A percentile compares a stretch with the other conserved stretches of the same genome.
Conservation (phyloP, 1,140 invertebrate species). For the Metaphire vulgaris region DNA sequence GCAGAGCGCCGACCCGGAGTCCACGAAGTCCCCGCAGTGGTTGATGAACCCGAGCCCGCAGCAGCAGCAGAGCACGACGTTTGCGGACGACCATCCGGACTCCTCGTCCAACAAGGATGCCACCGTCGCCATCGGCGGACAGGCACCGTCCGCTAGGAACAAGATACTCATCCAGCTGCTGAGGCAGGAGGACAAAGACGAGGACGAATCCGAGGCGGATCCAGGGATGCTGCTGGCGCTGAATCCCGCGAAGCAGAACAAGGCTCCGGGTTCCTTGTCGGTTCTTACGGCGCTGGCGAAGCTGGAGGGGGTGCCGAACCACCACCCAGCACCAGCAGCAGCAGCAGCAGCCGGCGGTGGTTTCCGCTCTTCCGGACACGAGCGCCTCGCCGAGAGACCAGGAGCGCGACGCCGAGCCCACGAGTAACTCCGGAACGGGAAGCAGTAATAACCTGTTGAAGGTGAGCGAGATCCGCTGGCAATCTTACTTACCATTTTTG, state of each 20-base stretch:
- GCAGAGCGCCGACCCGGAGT: slow-evolving; percentile 46
- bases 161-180: slow-evolving; percentile 69
- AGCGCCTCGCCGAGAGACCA: background rate
- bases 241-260: background rate
- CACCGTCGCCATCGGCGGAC: slow-evolving; percentile 24
- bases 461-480: too few species aligned
- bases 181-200: slow-evolving; percentile 71
- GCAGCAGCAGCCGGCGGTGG: background rate
- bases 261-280: background rate
- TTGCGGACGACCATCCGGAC: slow-evolving; percentile 49
- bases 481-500: too few species aligned
- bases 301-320: background rate
- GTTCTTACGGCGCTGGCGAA: background rate
- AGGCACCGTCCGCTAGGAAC: slow-evolving; percentile 45
- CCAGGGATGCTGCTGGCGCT: too few species aligned
- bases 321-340: too few species aligned
- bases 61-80: slow-evolving; percentile 52
- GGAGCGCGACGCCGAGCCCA: background rate
- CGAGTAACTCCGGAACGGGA: background rate
- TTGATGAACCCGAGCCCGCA: slow-evolving; percentile 50
- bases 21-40: slow-evolving; percentile 57
- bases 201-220: background rate
- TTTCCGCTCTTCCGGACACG: background rate
- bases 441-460: background rate
- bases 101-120: slow-evolving; percentile 37